Conservation (phyloP, 2,797 vertebrate genomes). For the Hydrocynus forskahlii region DNA sequence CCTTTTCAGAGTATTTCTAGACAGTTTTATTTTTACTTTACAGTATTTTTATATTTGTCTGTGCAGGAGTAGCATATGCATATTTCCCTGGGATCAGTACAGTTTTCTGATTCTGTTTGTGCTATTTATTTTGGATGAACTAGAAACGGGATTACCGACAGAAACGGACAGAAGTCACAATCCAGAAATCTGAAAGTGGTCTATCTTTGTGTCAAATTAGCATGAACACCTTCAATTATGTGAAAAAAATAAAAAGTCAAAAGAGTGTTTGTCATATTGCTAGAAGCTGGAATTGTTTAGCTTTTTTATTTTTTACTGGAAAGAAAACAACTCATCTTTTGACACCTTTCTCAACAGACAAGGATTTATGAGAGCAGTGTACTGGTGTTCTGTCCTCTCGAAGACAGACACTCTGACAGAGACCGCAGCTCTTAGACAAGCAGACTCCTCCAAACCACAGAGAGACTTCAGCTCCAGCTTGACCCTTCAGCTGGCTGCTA, state of each 20-base stretch:
- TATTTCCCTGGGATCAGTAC: no score
- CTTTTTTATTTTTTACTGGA: no score
- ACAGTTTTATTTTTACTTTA: no score
- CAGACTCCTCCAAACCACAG: slow-evolving; percentile 41
- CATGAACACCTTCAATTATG: not conserved
- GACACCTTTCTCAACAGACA: not conserved
- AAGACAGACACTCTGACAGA: slow-evolving; percentile 25
- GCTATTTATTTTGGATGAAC: not conserved
- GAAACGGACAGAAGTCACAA: not conserved
- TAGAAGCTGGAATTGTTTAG: no score
- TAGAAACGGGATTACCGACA: not conserved
- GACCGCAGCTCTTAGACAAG: slow-evolving; percentile 42
- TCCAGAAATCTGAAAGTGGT: not conserved
- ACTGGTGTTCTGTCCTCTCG: not conserved
- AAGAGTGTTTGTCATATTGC: not conserved
- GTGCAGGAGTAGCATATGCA: no score
- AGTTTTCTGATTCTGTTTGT: no score
- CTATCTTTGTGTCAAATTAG: not conserved
- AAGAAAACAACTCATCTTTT: not conserved
- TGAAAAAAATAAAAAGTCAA: no score
- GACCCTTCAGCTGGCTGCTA: slow-evolving; percentile 31
- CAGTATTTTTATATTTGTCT: no score
- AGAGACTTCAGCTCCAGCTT: slow-evolving; percentile 30
- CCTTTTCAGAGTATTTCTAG: no score
- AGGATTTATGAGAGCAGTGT: not conserved